Conservation (phyloP, 2,888 invertebrate genomes). For the Operophtera brumata region DNA sequence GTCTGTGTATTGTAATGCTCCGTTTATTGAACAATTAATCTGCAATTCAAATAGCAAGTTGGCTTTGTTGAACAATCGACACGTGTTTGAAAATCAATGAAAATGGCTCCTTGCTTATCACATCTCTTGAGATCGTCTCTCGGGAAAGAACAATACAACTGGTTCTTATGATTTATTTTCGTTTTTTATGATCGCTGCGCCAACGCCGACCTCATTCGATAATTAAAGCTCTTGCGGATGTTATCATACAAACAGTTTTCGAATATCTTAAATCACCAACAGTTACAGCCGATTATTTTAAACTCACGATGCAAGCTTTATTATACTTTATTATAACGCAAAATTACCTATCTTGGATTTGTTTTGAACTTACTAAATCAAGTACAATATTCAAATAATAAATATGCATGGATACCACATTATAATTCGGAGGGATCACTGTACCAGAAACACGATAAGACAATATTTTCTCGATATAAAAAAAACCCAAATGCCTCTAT, state of each 20-base stretch:
- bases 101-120: constrained; percentile 65
- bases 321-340: no score
- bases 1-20: constrained; percentile 31
- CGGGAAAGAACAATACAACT: constrained; percentile 74
- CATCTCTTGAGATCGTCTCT: constrained; percentile 56
- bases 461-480: no score
- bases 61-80: constrained; percentile 43
- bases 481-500: no score
- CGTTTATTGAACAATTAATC: constrained; percentile 42
- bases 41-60: constrained; percentile 47
- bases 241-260: constrained; percentile 46
- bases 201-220: constrained; percentile 38
- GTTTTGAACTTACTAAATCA: background rate
- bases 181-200: constrained; percentile 53
- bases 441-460: no score
- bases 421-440: no score
- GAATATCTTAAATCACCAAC: constrained; percentile 27
- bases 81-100: constrained; percentile 61
- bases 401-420: no score
- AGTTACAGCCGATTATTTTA: constrained; percentile 17
- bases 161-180: constrained; percentile 73
- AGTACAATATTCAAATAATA: no score
- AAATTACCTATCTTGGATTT: no score
- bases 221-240: constrained; percentile 54
- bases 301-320: constrained; percentile 9